Percentiles rank a stretch among this genome's conserved stretches.
These are phyloP conservation scores for Bos javanicus DNA, from an alignment of 2,113 vertebrate genomes.

Conservation along the genomic window DNA sequence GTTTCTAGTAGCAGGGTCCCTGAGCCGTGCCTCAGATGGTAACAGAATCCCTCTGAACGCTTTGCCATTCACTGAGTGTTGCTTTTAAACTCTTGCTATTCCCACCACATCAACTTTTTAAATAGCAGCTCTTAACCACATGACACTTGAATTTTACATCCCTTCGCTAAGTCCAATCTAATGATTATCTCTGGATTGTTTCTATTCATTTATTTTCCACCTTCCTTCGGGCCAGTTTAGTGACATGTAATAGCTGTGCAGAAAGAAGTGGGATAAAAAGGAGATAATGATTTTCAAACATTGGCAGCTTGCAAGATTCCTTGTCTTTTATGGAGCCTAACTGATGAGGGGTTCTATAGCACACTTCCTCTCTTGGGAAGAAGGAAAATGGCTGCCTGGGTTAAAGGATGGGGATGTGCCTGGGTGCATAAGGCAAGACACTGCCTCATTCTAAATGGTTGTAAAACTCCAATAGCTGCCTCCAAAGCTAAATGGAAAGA, in stretches of 20 bases:
- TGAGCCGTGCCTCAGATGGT: background rate
- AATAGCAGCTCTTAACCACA: background rate
- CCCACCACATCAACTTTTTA: background rate
- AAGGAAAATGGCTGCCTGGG: background rate
- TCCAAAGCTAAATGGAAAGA: background rate
- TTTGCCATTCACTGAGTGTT: background rate
- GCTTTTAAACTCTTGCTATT: conserved; percentile 39
- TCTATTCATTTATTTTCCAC: background rate
- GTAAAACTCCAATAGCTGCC: background rate
- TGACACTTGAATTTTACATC: background rate
- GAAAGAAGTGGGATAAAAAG: background rate
- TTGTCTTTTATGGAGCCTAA: background rate
- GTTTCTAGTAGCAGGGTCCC: background rate
- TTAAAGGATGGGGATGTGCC: background rate
- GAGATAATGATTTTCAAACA: background rate
- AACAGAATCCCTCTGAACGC: background rate
- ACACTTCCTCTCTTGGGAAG: background rate
- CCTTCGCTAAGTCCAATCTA: background rate
- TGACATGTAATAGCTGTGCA: background rate
- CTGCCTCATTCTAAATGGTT: background rate
- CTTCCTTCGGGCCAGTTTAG: background rate
- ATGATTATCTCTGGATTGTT: background rate
- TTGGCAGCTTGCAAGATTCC: background rate
- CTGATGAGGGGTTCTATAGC: background rate
- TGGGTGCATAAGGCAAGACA: background rate